These are phyloP conservation scores for Drosophila merina DNA, from an alignment of 2,888 invertebrate species.

Conservation along the genomic window DNA sequence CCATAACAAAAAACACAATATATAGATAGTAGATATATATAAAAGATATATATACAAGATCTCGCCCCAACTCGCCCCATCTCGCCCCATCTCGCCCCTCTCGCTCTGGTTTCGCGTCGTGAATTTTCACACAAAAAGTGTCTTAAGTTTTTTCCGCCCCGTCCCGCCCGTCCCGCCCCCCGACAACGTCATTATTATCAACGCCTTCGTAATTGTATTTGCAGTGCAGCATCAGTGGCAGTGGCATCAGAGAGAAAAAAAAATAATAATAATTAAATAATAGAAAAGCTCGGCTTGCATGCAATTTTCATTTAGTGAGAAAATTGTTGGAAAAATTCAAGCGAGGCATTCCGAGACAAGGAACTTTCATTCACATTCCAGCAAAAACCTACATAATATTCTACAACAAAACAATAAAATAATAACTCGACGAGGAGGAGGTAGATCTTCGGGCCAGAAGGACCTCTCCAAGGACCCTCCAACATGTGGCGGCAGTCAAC, in stretches of 20 bases:
- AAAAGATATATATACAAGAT: neutral
- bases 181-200: constrained; percentile 6
- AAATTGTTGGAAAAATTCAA: constrained; percentile 56
- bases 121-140: constrained; percentile 35
- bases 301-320: constrained; percentile 63
- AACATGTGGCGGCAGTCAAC: constrained; percentile 83
- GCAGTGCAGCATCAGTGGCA: constrained; percentile 33
- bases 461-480: neutral
- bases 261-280: constrained; percentile 11
- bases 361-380: constrained; percentile 17
- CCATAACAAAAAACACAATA: neutral
- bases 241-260: neutral
- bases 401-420: constrained; percentile 25
- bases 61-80: neutral
- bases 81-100: neutral
- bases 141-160: neutral
- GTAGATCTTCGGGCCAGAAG: neutral
- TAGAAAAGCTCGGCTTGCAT: constrained; percentile 53
- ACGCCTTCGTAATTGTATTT: constrained; percentile 30
- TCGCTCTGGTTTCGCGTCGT: constrained; percentile 4
- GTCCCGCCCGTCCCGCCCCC: neutral
- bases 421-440: constrained; percentile 13
- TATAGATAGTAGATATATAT: no score
- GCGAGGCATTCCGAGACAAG: constrained; percentile 10
- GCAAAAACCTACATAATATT: constrained; percentile 23